Percentiles rank a stretch among this genome's conserved stretches.
Evolutionary conservation across 1,140 invertebrate species (phyloP).

Genomic region (Drosophila oshimai): DNA sequence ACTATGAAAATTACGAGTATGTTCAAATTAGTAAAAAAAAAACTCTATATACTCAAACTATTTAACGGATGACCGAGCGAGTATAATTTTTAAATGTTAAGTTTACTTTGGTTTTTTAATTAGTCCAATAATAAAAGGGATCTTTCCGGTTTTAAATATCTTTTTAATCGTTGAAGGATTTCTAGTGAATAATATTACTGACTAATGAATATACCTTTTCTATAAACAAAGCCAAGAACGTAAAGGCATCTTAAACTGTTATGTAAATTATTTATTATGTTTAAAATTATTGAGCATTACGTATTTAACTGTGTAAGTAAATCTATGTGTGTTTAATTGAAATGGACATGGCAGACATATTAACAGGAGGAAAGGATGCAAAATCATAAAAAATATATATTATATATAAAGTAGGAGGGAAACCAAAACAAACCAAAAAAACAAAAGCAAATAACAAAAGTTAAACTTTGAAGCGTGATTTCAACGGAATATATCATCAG

Average conservation of each 20-base stretch:
- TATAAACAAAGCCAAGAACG: slow-evolving; percentile 31
- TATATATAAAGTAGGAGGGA: slow-evolving; percentile 64
- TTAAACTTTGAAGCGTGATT: slow-evolving; percentile 81
- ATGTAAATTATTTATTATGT: slow-evolving; percentile 80
- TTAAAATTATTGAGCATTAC: slow-evolving; percentile 60
- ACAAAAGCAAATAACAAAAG: slow-evolving; percentile 81
- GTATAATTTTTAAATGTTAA: slow-evolving; percentile 64
- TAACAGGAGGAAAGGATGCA: slow-evolving; percentile 13
- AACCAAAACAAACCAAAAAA: slow-evolving; percentile 35
- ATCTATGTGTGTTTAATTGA: slow-evolving; percentile 39
- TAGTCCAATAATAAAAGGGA: slow-evolving; percentile 20
- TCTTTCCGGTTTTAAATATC: slow-evolving; percentile 28
- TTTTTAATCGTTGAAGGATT: slow-evolving; percentile 53
- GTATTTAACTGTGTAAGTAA: slow-evolving; percentile 72
- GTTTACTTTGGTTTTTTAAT: slow-evolving; percentile 48
- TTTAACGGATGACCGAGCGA: slow-evolving; percentile 17
- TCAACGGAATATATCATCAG: slow-evolving; percentile 80
- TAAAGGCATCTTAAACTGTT: slow-evolving; percentile 56
- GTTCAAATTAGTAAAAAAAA: slow-evolving; percentile 45
- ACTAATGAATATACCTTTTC: slow-evolving; percentile 32
- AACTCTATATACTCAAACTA: slow-evolving; percentile 65
- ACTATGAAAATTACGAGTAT: slow-evolving; percentile 52
- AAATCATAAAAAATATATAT: slow-evolving; percentile 56
- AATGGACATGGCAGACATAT: slow-evolving; percentile 53
- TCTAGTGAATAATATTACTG: slow-evolving; percentile 59